Evolutionary conservation across 2,797 vertebrate genomes (phyloP), one percentile per base, ranked within the genome.

Genomic region (Trachurus trachurus): DNA sequence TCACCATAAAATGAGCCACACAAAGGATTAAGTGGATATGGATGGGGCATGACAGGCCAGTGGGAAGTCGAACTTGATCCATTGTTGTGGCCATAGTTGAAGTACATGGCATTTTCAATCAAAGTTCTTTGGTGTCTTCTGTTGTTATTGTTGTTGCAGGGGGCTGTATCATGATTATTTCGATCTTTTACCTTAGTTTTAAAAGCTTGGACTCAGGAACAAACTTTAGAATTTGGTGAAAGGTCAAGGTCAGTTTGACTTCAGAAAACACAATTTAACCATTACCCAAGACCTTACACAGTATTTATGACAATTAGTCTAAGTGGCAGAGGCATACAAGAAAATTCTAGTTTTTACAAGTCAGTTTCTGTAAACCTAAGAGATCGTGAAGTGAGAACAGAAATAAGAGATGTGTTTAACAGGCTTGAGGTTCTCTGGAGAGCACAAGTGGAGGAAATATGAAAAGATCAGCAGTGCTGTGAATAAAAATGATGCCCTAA

Each of bases 1-100:
- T 92, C 87, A 89, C 59, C 69, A 42, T 67, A 81, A 78, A 83
- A 84, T 82, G 75, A 91, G 69, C 62, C 81, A 58, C 57, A 66
- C 60, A 60, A 29, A 81, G 78, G 85, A 88, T 89, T 82, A 85
- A 71, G 60, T 74, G 74, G 76, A 77, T 88, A 73, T 83, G 68
- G 31, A 75, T 7, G 6, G 75, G 69, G 19, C 79, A 57, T 45
- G 21, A 59, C 52, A 71, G 68, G 70, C 19, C 76, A 42, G 54
- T 61, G 79, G 49, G 57, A 83, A 81, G 52, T 58, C 81, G 26
- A 63, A 34, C 68, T 45, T 76, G 44, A 29, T 45, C 31, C 64
- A 37, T 37, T 71, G 49, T 71, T 70, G 12, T 73, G 39, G n/a
- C 47, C n/a, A 13, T 52, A 21, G 31, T 9, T 19, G 6, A 42